These are phyloP conservation scores for Scophthalmus maximus DNA, from an alignment of 2,113 vertebrate genomes.

Conservation along the genomic window DNA sequence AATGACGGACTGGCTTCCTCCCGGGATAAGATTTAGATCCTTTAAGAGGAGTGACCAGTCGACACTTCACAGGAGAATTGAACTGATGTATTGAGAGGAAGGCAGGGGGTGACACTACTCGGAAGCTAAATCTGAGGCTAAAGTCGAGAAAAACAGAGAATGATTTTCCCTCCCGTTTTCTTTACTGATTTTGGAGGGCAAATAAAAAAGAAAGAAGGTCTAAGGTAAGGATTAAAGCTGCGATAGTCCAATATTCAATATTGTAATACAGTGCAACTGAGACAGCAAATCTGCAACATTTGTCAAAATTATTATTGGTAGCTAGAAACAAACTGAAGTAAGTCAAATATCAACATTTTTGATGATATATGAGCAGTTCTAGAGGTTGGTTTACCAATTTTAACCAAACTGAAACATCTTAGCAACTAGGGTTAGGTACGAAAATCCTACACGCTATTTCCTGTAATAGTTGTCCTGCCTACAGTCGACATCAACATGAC, in stretches of 20 bases:
- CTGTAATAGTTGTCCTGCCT: no score
- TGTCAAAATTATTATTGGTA: neutral
- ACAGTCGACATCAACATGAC: no score
- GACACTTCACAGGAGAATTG: neutral
- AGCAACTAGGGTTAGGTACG: no score
- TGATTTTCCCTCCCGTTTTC: neutral
- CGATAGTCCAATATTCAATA: constrained; percentile 1
- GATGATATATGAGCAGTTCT: neutral
- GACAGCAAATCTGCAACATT: neutral
- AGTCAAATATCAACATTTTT: no score
- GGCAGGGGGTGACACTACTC: neutral
- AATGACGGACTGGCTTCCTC: constrained; percentile 74
- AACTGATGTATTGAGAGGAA: neutral
- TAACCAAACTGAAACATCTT: no score
- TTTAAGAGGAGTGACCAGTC: neutral
- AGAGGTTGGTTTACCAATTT: no score
- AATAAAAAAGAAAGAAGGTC: neutral
- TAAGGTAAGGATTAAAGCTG: neutral
- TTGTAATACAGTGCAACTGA: neutral
- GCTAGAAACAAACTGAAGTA: neutral
- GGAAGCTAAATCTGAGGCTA: neutral
- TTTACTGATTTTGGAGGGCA: neutral
- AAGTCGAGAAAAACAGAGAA: neutral
- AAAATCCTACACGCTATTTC: no score
- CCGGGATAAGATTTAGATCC: constrained; percentile 15